Conservation (phyloP, 2,113 vertebrate genomes). For the Callionymus lyra region DNA sequence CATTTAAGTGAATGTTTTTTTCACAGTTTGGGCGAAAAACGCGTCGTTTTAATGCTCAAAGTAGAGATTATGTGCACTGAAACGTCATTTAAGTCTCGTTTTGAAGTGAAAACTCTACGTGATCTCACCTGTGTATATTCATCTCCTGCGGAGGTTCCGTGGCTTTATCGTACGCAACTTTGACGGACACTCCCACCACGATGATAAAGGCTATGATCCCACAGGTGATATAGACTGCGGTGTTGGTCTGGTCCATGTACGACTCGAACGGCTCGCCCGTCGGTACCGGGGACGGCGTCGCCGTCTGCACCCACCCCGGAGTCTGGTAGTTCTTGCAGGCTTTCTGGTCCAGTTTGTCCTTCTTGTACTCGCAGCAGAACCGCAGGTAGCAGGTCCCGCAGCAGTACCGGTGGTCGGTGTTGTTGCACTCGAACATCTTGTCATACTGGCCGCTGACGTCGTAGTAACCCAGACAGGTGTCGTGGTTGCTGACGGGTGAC, state of each 20-base stretch:
- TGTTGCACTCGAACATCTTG: conserved; percentile 95
- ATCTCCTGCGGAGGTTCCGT: conserved; percentile 94
- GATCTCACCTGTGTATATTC: conserved; percentile 86
- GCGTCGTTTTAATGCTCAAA: no score
- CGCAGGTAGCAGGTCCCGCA: conserved; percentile 96
- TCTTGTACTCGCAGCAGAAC: conserved; percentile 96
- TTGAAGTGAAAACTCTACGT: no score
- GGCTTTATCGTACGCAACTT: conserved; percentile 97
- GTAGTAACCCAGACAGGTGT: conserved; percentile 92
- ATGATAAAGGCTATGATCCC: conserved; percentile 95
- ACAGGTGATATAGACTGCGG: conserved; percentile 94
- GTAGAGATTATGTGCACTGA: no score
- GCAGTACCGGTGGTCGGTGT: conserved; percentile 94
- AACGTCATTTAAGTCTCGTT: no score
- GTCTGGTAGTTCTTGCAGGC: conserved; percentile 85
- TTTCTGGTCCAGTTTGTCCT: conserved; percentile 87
- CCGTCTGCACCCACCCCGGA: conserved; percentile 80
- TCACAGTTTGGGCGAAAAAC: no score
- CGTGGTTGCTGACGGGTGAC: conserved; percentile 64
- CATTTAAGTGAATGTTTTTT: no score
- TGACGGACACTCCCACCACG: conserved; percentile 85
- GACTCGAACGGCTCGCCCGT: conserved; percentile 83
- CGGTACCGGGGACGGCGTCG: conserved; percentile 64
- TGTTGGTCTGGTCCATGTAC: conserved; percentile 91
- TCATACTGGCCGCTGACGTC: conserved; percentile 97